Conservation (phyloP, 2,797 vertebrate genomes). For the Parauchenoglanis ngamensis region DNA sequence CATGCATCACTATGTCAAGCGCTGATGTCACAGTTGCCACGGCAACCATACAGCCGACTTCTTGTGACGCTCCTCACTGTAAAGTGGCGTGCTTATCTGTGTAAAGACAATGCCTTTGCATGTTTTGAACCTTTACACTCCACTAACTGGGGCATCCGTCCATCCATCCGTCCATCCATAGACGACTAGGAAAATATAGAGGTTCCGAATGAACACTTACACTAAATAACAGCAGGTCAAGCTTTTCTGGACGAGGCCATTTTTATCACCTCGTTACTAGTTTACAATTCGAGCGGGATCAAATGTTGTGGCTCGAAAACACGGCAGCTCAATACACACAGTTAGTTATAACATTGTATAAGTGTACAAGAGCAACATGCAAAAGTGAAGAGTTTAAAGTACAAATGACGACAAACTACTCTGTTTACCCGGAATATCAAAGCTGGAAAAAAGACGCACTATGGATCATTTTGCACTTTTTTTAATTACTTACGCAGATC, state of each 20-base stretch:
- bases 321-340: background rate
- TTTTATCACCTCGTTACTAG: background rate
- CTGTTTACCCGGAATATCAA: background rate
- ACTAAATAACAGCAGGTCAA: background rate
- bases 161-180: background rate
- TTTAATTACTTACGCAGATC: background rate
- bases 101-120: background rate
- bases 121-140: background rate
- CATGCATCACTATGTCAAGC: conserved; percentile 83
- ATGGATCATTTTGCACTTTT: background rate
- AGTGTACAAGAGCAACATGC: background rate
- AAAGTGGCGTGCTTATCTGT: conserved; percentile 62
- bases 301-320: background rate
- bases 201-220: background rate
- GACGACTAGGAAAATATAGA: background rate
- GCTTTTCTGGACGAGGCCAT: background rate
- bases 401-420: background rate
- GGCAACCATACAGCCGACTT: conserved; percentile 83
- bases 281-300: background rate
- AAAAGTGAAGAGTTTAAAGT: background rate
- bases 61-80: conserved; percentile 71
- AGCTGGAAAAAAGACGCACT: background rate
- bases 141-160: background rate
- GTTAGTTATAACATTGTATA: background rate
- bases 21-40: conserved; percentile 83